Base-by-base conservation (phyloP, 2,888 invertebrate species). In the Yponomeuta evonymella region DNA sequence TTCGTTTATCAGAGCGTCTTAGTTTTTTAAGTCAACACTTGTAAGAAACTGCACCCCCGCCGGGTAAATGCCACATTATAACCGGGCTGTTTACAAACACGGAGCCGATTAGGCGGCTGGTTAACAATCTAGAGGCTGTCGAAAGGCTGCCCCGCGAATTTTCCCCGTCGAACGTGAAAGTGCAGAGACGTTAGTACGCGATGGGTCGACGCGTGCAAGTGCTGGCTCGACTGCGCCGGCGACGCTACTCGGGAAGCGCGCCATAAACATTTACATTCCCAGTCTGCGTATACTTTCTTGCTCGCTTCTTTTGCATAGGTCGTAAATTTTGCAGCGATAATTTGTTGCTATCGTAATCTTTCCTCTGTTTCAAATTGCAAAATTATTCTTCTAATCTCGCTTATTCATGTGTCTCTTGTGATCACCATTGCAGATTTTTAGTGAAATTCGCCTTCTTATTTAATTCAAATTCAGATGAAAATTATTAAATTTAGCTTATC, bases 181-280 rank as follows among this genome's bases (percentile, higher is more conserved):
- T 89, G 76, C 75, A 82, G 82, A 87, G 82, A 87, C 91, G 91
- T 90, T 86, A 73, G 84, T 82, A 78, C 87, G 82, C 87, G 79
- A 75, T 82, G 81, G 76, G 79, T 75, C 76, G 76, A 76, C 79
- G 83, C 83, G 80, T 78, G 77, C 81, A 79, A 90, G 83, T 90
- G 30, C 29, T 36, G 72, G 72, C 48, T 51, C 29, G 51, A 9
- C n/a, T n/a, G 48, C 51, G 48, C 51, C 29, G 43, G n/a, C 67
- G 43, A 36, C 67, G 67, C 67, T 9, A 23, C 43, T 29, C 65
- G 30, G 29, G 11, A 43, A 33, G 23, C 12, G n/a, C 29, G 3
- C 15, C 8, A 15, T 58, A 58, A 58, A 58, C 51, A 58, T 58
- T 58, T 15, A 58, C 51, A 10, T 33, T 65, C 30, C 30, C 2